Evolutionary conservation across 2,888 invertebrate genomes (phyloP).

Genomic region (Stegophylla sp.): DNA sequence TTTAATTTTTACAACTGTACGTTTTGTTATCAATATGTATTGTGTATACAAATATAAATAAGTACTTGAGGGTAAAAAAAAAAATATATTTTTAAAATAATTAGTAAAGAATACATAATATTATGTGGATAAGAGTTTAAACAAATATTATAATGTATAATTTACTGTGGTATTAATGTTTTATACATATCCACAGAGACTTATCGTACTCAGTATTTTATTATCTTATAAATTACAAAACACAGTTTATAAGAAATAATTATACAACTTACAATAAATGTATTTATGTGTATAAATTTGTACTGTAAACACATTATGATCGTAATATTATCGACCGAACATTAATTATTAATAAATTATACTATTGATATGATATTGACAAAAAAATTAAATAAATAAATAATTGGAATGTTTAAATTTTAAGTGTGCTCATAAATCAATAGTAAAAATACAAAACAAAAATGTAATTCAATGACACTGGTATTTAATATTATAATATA

Average conservation of each 20-base stretch:
- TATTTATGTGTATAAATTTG: background rate
- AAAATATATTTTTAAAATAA: background rate
- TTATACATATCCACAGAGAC: background rate
- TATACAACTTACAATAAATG: background rate
- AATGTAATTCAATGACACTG: background rate
- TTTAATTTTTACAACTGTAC: background rate
- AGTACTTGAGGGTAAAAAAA: background rate
- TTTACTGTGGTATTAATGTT: background rate
- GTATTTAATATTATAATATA: too few species aligned
- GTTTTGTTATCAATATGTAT: background rate
- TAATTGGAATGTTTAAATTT: background rate
- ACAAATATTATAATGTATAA: background rate
- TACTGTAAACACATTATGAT: background rate
- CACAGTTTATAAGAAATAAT: background rate
- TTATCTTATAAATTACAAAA: background rate
- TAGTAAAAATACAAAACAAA: background rate
- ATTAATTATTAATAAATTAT: background rate
- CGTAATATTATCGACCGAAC: background rate
- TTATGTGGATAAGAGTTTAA: background rate
- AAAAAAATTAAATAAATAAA: background rate
- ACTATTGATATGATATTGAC: background rate
- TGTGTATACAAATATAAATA: background rate
- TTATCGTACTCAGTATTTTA: background rate
- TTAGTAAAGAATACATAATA: background rate
- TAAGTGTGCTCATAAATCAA: background rate